These are phyloP conservation scores for Actinernus sp. DNA, from an alignment of 92 coral and sea anemone genomes.

Conservation along the genomic window DNA sequence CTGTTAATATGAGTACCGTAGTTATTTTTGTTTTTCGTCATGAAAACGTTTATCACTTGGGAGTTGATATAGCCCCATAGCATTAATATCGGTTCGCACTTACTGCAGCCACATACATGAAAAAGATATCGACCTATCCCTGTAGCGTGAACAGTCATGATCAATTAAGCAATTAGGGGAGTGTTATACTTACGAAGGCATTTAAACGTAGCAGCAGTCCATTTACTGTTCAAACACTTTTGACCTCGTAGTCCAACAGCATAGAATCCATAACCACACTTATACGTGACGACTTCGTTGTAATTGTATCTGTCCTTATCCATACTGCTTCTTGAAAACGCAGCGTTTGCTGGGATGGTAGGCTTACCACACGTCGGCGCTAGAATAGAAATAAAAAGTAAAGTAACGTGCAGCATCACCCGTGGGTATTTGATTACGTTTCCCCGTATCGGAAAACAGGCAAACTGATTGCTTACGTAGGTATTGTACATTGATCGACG, in stretches of 20 bases:
- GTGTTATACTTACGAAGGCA: conserved; percentile 48
- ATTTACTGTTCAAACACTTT: conserved; percentile 18
- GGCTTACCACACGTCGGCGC: conserved; percentile 33
- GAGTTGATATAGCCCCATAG: too few species aligned
- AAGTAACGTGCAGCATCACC: too few species aligned
- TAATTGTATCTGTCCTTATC: conserved; percentile 14
- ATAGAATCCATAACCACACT: conserved; percentile 23
- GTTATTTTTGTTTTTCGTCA: too few species aligned
- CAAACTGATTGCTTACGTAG: too few species aligned
- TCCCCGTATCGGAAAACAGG: too few species aligned
- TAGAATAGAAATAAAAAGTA: background rate
- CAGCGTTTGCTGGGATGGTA: conserved; percentile 3
- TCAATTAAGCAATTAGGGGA: background rate
- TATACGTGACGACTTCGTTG: conserved; percentile 10
- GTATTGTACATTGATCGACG: too few species aligned
- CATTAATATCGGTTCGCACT: too few species aligned
- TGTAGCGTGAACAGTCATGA: background rate
- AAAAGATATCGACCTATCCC: too few species aligned
- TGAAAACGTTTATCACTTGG: too few species aligned
- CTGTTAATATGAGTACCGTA: too few species aligned
- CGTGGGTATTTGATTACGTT: too few species aligned
- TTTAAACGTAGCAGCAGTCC: conserved; percentile 27
- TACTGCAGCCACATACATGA: too few species aligned
- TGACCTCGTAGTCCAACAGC: conserved; percentile 2
- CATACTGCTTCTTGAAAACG: background rate